Base-by-base conservation (phyloP, 2,113 vertebrate genomes). In the Cinclus mexicanus region DNA sequence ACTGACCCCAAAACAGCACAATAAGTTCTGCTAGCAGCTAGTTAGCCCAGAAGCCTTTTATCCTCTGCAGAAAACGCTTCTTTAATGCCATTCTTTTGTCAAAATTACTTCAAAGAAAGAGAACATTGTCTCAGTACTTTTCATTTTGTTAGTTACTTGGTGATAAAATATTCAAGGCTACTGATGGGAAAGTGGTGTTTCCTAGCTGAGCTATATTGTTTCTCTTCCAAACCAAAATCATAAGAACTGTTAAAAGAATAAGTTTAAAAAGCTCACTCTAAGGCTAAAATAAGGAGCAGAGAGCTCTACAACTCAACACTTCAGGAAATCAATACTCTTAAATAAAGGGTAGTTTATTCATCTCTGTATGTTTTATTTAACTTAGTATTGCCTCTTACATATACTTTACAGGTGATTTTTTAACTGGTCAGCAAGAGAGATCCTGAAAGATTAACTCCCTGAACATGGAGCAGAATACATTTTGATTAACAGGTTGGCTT, bases 391-490 rank as follows among this genome's bases (percentile, higher is more conserved):
- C 22, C 22, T 64, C 23, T 88, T 19, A 69, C 9, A 7, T 57
- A 41, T 9, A 63, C 4, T 53, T 61, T 47, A 53, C 59, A 80
- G 71, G 8, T 78, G 52, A 86, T 86, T 79, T 93, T 96, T 92
- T 59, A 97, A 79, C 50, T 87, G 75, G 25, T 87, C 80, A 93
- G 41, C 28, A 68, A 68, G 33, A 92, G 44, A 12, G 14, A 72
- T 95, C 39, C 71, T 67, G 65, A 79, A 91, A 95, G 52, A 35
- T 69, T 93, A 93, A 71, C 42, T 87, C 86, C 35, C 55, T 75
- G 35, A 94, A 87, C 26, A 41, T 35, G 37, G 28, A 95, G 19
- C 20, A 92, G 29, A 86, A 79, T 52, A 33, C 21, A 56, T 56
- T 70, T 94, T 71, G 47, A 69, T 83, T 89, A 94, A 64, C 31